phyloP scores from a whole-genome alignment of 92 coral and sea anemone genomes.

The Phenganax stokvisi region DNA sequence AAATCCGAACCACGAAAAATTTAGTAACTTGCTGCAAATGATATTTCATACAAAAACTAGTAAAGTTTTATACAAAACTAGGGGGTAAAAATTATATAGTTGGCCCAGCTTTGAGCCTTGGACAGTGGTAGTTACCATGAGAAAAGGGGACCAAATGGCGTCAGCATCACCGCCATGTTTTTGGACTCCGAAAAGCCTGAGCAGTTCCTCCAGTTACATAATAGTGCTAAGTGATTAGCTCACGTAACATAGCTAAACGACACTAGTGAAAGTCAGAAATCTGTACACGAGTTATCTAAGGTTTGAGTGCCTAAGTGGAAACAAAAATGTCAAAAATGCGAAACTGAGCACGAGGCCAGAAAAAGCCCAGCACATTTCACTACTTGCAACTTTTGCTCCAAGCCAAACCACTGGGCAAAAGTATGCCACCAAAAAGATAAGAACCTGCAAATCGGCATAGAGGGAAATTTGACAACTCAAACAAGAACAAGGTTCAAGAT shows the following conservation, averaged over 20 bases:
- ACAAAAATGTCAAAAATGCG: constrained; percentile 6
- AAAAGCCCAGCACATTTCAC: constrained; percentile 56
- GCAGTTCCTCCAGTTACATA: too few species aligned
- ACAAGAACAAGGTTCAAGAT: neutral
- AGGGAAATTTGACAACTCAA: neutral
- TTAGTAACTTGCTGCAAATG: too few species aligned
- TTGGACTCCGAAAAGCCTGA: too few species aligned
- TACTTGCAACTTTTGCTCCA: constrained; percentile 47
- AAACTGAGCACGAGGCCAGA: constrained; percentile 14
- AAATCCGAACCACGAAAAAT: too few species aligned
- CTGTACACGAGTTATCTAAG: neutral
- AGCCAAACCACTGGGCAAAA: constrained; percentile 45
- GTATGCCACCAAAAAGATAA: constrained; percentile 20
- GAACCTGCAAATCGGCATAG: neutral
- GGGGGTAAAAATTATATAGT: too few species aligned
- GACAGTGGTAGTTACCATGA: too few species aligned
- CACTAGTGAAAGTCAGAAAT: neutral
- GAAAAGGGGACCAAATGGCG: too few species aligned
- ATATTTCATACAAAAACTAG: too few species aligned
- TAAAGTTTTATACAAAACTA: too few species aligned
- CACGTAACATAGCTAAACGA: neutral
- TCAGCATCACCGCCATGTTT: too few species aligned
- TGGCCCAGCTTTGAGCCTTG: too few species aligned
- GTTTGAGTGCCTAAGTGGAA: neutral
- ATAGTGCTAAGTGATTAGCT: too few species aligned